Conservation (phyloP, 1,140 invertebrate genomes). For the Neodiprion virginianus region DNA sequence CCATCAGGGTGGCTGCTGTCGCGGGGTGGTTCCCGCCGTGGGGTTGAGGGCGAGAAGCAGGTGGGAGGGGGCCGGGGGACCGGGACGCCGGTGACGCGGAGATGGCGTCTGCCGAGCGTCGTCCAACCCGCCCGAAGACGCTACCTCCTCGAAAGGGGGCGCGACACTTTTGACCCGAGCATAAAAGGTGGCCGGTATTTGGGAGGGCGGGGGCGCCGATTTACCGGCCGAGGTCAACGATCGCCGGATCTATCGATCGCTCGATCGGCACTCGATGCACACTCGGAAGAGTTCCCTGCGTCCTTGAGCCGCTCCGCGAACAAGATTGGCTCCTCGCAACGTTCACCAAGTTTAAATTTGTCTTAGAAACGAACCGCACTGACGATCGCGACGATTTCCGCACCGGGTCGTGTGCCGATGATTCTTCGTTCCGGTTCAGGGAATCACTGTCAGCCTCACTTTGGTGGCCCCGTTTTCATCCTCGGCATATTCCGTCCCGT, state of each 20-base stretch:
- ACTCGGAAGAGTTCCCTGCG: background rate
- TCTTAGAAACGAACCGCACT: too few species aligned
- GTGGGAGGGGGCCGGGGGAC: conserved; percentile 49
- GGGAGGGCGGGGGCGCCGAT: background rate
- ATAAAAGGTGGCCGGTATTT: background rate
- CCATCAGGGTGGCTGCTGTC: conserved; percentile 64
- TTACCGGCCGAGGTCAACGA: background rate
- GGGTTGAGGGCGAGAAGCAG: conserved; percentile 52
- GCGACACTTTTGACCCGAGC: too few species aligned
- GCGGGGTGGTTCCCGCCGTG: conserved; percentile 57
- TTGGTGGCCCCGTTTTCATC: too few species aligned
- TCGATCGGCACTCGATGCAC: background rate
- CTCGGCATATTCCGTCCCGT: too few species aligned
- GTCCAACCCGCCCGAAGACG: conserved; percentile 26
- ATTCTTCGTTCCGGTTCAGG: too few species aligned
- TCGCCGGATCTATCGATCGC: background rate
- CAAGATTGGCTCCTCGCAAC: too few species aligned
- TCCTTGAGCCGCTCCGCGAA: too few species aligned
- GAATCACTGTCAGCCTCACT: too few species aligned
- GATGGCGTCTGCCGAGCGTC: conserved; percentile 49
- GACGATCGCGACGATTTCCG: too few species aligned
- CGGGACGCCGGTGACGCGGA: conserved; percentile 48
- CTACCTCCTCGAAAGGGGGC: background rate
- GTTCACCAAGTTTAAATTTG: too few species aligned
- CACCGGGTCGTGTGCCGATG: too few species aligned